These are phyloP conservation scores for Pandemis corylana DNA, from an alignment of 2,888 invertebrate genomes.

Conservation along the genomic window DNA sequence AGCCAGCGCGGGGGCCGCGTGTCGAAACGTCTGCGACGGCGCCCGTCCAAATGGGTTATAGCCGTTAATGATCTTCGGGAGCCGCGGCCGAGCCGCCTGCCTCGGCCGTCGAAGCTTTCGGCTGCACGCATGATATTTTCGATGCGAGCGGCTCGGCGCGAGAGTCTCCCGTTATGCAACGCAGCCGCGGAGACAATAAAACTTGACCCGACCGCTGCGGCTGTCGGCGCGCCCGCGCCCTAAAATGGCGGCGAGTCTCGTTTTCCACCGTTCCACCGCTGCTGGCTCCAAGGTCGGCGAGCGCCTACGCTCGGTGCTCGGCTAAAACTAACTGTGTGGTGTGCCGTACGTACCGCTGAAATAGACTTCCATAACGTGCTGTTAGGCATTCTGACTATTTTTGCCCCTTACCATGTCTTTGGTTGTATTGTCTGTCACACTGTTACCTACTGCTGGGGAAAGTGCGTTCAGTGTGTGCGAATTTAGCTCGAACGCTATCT, in stretches of 20 bases:
- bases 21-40: constrained; percentile 72
- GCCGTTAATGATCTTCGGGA: constrained; percentile 77
- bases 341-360: constrained; percentile 74
- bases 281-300: constrained; percentile 76
- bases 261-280: constrained; percentile 75
- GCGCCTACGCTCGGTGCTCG: constrained; percentile 80
- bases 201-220: constrained; percentile 77
- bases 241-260: constrained; percentile 82
- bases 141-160: constrained; percentile 62
- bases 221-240: constrained; percentile 76
- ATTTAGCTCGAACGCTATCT: constrained; percentile 43
- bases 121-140: constrained; percentile 69
- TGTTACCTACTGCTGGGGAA: constrained; percentile 57
- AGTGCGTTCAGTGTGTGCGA: constrained; percentile 61
- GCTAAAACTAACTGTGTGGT: constrained; percentile 76
- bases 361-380: constrained; percentile 77
- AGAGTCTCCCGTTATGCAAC: constrained; percentile 75
- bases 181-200: constrained; percentile 77
- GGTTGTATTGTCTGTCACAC: constrained; percentile 57
- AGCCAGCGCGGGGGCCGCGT: constrained; percentile 69
- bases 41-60: constrained; percentile 78
- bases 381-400: constrained; percentile 75
- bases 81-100: constrained; percentile 61
- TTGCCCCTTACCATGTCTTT: constrained; percentile 70
- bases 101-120: constrained; percentile 50